Evolutionary conservation across 2,113 vertebrate genomes (phyloP).

Genomic region (Antechinus flavipes): DNA sequence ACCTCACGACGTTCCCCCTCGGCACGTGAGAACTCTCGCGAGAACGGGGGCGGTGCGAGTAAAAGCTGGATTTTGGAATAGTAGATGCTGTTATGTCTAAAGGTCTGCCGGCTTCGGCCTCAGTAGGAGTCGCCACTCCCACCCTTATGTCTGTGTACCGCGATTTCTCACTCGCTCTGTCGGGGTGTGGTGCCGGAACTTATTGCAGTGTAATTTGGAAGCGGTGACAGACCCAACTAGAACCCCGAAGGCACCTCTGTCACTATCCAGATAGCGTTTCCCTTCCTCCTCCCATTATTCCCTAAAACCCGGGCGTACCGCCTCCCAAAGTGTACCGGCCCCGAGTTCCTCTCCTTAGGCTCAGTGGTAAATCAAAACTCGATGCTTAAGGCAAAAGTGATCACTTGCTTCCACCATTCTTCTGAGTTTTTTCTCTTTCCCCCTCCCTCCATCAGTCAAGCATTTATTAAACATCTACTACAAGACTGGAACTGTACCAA

Average conservation of each 20-base stretch:
- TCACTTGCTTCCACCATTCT: not conserved
- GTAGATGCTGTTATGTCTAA: fast-evolving
- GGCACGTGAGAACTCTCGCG: constrained; percentile 63
- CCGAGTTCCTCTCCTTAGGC: too few species aligned
- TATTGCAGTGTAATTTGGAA: not conserved
- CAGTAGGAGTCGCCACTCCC: not conserved
- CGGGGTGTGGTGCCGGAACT: not conserved
- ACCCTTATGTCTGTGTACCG: too few species aligned
- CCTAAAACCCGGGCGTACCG: too few species aligned
- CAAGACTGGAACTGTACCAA: too few species aligned
- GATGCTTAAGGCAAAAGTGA: not conserved
- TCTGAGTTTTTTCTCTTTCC: too few species aligned
- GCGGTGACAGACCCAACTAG: not conserved
- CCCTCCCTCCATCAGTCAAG: not conserved
- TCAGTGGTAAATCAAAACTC: not conserved
- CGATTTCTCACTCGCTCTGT: not conserved
- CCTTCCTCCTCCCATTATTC: too few species aligned
- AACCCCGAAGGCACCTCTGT: too few species aligned
- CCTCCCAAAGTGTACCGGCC: too few species aligned
- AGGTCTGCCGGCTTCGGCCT: fast-evolving
- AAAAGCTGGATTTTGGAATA: not conserved
- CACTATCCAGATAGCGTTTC: too few species aligned
- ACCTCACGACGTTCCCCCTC: constrained; percentile 52
- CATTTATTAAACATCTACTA: not conserved
- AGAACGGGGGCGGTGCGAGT: not conserved